Conservation (phyloP, 2,888 invertebrate species). For the Rhynchonema sp. region DNA sequence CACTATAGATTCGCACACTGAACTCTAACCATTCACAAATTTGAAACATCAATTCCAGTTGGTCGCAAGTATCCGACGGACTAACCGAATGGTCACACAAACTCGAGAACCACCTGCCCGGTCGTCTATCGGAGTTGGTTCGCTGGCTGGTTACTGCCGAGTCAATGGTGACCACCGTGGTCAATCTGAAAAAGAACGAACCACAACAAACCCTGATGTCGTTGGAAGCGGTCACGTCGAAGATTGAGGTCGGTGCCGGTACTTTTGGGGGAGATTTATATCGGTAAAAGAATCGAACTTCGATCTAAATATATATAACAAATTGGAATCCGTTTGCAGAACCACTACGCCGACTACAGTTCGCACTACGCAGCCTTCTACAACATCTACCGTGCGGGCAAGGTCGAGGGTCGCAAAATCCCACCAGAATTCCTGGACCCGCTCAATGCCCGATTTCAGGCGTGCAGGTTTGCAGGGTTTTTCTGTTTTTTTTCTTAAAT, state of each 20-base stretch:
- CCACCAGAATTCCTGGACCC: constrained; percentile 17
- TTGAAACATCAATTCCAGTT: no score
- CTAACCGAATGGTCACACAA: constrained; percentile 6
- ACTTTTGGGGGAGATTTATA: no score
- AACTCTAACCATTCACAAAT: no score
- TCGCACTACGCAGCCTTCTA: constrained; percentile 10
- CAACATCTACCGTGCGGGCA: neutral
- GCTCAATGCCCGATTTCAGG: constrained; percentile 6
- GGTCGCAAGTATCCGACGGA: neutral
- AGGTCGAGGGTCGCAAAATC: constrained; percentile 13
- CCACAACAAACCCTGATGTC: neutral
- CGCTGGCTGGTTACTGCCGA: constrained; percentile 2
- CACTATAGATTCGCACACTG: no score
- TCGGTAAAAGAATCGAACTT: no score
- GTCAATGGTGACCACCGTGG: constrained; percentile 6
- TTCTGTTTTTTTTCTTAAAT: no score
- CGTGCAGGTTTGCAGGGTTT: no score
- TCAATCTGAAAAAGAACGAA: constrained; percentile 11
- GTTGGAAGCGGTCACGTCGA: constrained; percentile 1
- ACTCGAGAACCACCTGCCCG: constrained; percentile 5
- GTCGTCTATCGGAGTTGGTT: neutral
- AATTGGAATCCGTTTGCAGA: constrained; percentile 8
- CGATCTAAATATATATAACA: no score
- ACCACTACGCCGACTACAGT: constrained; percentile 12
- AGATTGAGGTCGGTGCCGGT: no score